Conservation (phyloP, 2,797 vertebrate species). For the Taeniopygia guttata region DNA sequence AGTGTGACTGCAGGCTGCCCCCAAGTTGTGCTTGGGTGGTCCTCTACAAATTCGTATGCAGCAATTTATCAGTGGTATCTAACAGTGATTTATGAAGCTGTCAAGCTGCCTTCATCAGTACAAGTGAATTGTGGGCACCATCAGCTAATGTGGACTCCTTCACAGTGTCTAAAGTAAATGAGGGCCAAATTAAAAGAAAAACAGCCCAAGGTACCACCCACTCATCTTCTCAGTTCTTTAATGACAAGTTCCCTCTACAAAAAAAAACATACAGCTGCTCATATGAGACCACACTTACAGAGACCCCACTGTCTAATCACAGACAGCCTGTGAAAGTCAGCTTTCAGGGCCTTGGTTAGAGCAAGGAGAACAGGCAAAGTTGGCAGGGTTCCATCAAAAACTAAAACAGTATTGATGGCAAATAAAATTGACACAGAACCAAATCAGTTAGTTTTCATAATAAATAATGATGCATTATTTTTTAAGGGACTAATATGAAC, state of each 20-base stretch:
- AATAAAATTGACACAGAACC: conserved; percentile 54
- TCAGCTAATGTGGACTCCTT: conserved; percentile 77
- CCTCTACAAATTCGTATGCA: conserved; percentile 81
- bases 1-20: conserved; percentile 80
- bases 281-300: conserved; percentile 70
- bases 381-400: conserved; percentile 67
- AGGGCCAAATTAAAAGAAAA: conserved; percentile 79
- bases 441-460: conserved; percentile 61
- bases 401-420: conserved; percentile 29
- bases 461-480: conserved; percentile 52
- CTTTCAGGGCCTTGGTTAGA: conserved; percentile 54
- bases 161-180: conserved; percentile 82
- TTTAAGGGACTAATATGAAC: conserved; percentile 30
- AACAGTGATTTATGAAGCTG: conserved; percentile 94
- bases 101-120: conserved; percentile 90
- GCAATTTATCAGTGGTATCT: conserved; percentile 89
- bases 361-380: conserved; percentile 48
- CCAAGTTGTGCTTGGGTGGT: conserved; percentile 89
- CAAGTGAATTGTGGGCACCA: conserved; percentile 88
- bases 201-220: conserved; percentile 83
- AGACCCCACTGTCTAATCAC: conserved; percentile 74
- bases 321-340: conserved; percentile 63
- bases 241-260: conserved; percentile 78
- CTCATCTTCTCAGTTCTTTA: conserved; percentile 79
- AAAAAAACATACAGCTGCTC: conserved; percentile 75